phyloP scores from a whole-genome alignment of 1,140 invertebrate genomes.

The Pissodes strobi region DNA sequence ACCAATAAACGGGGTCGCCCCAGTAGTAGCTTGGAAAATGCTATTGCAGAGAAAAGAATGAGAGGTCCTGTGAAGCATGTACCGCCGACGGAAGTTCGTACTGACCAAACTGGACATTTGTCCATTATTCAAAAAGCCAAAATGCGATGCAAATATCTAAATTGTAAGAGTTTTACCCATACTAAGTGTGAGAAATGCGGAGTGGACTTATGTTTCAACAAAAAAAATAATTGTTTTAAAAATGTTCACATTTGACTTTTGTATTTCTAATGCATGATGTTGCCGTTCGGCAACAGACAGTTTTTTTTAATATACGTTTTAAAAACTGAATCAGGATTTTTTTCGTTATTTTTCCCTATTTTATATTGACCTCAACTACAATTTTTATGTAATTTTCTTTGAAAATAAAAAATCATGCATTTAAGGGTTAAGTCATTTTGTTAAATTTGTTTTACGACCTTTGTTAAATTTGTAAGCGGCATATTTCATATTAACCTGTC shows the following conservation, averaged over 20 bases:
- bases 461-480: too few relatives aligned
- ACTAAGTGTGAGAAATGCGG: too few relatives aligned
- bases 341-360: not conserved
- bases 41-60: slow-evolving; percentile 9
- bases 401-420: not conserved
- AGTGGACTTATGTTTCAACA: too few relatives aligned
- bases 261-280: not conserved
- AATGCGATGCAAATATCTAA: slow-evolving; percentile 5
- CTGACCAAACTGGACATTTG: slow-evolving; percentile 10
- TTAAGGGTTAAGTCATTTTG: not conserved
- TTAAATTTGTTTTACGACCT: too few relatives aligned
- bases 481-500: too few relatives aligned
- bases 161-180: slow-evolving; percentile 24
- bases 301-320: slow-evolving; percentile 7
- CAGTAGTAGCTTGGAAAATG: slow-evolving; percentile 6
- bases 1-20: too few relatives aligned
- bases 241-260: slow-evolving; percentile 3
- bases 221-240: slow-evolving; percentile 39
- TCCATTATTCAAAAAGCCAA: not conserved
- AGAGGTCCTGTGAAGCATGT: slow-evolving; percentile 2
- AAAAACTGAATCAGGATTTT: slow-evolving; percentile 1
- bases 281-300: slow-evolving; percentile 5
- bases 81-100: not conserved
- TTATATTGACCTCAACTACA: not conserved
- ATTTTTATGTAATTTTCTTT: too few relatives aligned